Evolutionary conservation across 2,113 vertebrate species (phyloP).

Genomic region (Cromileptes altivelis): DNA sequence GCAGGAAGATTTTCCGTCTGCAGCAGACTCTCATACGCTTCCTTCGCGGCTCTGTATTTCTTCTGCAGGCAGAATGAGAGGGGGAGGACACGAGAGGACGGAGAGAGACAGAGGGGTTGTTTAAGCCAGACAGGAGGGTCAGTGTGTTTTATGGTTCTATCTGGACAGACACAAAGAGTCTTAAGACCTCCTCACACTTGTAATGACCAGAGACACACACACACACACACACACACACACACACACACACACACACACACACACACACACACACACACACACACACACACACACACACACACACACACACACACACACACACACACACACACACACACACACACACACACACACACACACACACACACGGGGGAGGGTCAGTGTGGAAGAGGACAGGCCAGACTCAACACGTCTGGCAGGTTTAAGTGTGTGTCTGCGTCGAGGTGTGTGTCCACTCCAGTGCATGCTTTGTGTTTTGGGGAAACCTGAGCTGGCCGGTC

Average conservation of each 20-base stretch:
- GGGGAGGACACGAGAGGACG: neutral
- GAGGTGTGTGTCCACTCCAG: conserved; percentile 29
- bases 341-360: conserved; percentile 60
- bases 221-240: conserved; percentile 26
- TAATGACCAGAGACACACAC: conserved; percentile 51
- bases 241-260: conserved; percentile 62
- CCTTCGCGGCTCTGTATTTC: conserved; percentile 97
- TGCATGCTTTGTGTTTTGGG: conserved; percentile 41
- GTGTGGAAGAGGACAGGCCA: conserved; percentile 60
- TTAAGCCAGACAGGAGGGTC: conserved; percentile 74
- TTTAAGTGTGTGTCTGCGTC: conserved; percentile 48
- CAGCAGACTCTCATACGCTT: conserved; percentile 97
- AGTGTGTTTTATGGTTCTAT: conserved; percentile 77
- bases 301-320: conserved; percentile 46
- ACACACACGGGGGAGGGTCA: conserved; percentile 75
- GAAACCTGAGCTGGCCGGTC: conserved; percentile 74
- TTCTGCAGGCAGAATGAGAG: conserved; percentile 86
- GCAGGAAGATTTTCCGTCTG: conserved; percentile 96
- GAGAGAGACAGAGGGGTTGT: conserved; percentile 47
- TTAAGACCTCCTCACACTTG: conserved; percentile 71
- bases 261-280: conserved; percentile 50
- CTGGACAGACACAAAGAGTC: conserved; percentile 74
- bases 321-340: conserved; percentile 20
- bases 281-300: conserved; percentile 33
- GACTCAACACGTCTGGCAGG: conserved; percentile 76